phyloP scores from a whole-genome alignment of 1,140 invertebrate species.

The Meloidogyne floridensis region DNA sequence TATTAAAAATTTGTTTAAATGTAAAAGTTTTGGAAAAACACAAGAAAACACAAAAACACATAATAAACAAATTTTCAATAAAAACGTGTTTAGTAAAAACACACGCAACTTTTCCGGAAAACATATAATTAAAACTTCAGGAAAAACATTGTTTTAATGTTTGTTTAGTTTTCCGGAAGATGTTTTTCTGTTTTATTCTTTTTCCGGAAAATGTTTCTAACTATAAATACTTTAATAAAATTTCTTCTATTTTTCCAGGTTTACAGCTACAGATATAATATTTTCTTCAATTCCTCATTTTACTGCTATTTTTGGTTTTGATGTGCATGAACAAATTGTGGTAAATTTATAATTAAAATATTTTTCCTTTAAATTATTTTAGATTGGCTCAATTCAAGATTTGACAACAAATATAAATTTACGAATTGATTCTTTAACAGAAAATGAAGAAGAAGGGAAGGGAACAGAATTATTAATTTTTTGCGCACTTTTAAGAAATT shows the following conservation, averaged over 20 bases:
- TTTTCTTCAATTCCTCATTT: slow-evolving; percentile 42
- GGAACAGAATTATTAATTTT: slow-evolving; percentile 29
- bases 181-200: no score
- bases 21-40: no score
- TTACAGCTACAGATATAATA: slow-evolving; percentile 48
- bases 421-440: neutral
- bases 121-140: no score
- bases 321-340: slow-evolving; percentile 47
- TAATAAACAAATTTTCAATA: no score
- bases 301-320: slow-evolving; percentile 40
- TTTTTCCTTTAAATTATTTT: neutral
- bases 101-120: no score
- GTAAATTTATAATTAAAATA: slow-evolving; percentile 27
- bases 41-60: no score
- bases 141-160: no score
- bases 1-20: no score
- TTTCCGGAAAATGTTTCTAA: no score
- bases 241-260: slow-evolving; percentile 15
- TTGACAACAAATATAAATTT: slow-evolving; percentile 7
- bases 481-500: slow-evolving; percentile 29
- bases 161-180: no score
- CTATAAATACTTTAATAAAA: no score
- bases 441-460: slow-evolving; percentile 11
- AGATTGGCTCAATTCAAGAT: neutral
- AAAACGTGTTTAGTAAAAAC: no score